Percentiles rank a stretch among this genome's conserved stretches.
These are phyloP conservation scores for Azorinus chamasolen DNA, from an alignment of 2,888 invertebrate genomes.

Conservation along the genomic window DNA sequence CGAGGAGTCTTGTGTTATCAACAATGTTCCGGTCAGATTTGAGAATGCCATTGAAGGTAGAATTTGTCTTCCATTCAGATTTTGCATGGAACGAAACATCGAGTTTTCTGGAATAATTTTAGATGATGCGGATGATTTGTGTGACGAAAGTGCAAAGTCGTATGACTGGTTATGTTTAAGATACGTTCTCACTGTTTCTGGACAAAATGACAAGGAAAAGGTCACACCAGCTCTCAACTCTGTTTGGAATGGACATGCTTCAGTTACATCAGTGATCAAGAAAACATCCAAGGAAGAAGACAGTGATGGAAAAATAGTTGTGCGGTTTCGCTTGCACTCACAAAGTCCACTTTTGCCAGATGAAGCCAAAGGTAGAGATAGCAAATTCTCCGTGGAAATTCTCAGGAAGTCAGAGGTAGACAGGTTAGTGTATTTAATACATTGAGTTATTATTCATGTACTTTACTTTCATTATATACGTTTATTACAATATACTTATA, in stretches of 20 bases:
- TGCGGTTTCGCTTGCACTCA: constrained; percentile 18
- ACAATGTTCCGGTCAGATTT: constrained; percentile 64
- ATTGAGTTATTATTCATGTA: no score
- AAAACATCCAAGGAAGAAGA: constrained; percentile 1
- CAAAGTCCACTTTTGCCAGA: constrained; percentile 9
- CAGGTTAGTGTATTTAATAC: no score
- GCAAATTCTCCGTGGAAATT: constrained; percentile 37
- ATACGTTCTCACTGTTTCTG: not conserved
- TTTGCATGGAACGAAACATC: constrained; percentile 66
- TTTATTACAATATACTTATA: no score
- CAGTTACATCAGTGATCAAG: constrained; percentile 22
- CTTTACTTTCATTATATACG: constrained; percentile 1
- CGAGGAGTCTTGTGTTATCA: constrained; percentile 62
- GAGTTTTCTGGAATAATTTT: constrained; percentile 54
- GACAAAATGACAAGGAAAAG: not conserved
- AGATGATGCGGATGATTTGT: constrained; percentile 16
- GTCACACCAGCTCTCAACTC: not conserved
- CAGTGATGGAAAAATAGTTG: constrained; percentile 15
- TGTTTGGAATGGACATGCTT: constrained; percentile 30
- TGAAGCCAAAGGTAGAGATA: not conserved
- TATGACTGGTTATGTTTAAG: constrained; percentile 48
- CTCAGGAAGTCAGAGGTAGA: constrained; percentile 52
- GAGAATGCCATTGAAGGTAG: constrained; percentile 45
- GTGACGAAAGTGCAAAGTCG: constrained; percentile 27
- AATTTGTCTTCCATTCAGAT: constrained; percentile 54